phyloP scores from a whole-genome alignment of 2,113 vertebrate species.

The Thymallus thymallus region DNA sequence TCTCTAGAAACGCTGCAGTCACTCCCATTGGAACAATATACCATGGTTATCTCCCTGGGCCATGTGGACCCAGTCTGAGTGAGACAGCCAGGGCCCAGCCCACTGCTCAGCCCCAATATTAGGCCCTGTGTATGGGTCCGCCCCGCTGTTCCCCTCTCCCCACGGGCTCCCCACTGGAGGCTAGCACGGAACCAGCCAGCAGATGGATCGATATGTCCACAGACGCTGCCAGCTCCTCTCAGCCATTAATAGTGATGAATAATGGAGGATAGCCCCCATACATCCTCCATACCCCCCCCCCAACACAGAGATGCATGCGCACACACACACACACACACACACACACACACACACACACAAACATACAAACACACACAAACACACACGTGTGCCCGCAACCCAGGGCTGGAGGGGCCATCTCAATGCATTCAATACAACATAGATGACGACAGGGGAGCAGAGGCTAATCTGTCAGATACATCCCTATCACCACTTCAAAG shows the following conservation, averaged over 20 bases:
- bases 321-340: not conserved
- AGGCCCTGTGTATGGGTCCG: constrained; percentile 27
- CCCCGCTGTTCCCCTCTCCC: constrained; percentile 9
- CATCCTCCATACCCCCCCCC: constrained; percentile 23
- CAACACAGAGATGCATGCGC: constrained; percentile 15
- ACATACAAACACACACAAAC: not conserved
- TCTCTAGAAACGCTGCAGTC: not conserved
- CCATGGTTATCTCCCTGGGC: constrained; percentile 29
- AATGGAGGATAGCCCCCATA: constrained; percentile 55
- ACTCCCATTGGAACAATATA: constrained; percentile 25
- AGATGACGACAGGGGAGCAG: not conserved
- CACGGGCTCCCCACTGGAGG: constrained; percentile 45
- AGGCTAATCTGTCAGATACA: not conserved
- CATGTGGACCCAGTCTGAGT: constrained; percentile 31
- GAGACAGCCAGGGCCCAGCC: constrained; percentile 14
- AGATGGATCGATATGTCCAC: constrained; percentile 71
- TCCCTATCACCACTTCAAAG: not conserved
- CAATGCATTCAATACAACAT: not conserved
- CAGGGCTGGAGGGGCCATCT: not conserved
- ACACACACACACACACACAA: too few species aligned
- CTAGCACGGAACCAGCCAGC: constrained; percentile 50
- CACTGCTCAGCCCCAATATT: constrained; percentile 15
- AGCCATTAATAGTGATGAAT: constrained; percentile 72
- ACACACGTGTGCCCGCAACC: not conserved
- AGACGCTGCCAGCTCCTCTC: constrained; percentile 65